Base-by-base conservation (phyloP, 2,888 invertebrate species). In the Bembecia ichneumoniformis region DNA sequence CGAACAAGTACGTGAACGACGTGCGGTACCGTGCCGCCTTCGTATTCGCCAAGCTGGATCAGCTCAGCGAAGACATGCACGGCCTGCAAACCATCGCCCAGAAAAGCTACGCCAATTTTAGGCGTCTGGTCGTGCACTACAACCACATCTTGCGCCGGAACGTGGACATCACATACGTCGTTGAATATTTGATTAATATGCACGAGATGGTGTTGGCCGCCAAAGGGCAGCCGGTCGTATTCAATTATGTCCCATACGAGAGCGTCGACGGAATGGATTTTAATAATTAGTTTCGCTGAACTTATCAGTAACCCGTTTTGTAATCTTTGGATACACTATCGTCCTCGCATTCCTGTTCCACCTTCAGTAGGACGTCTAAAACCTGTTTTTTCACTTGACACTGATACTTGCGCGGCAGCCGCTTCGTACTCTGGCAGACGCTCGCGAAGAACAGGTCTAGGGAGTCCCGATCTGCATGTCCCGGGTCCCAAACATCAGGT, bases 361-460 rank as follows among this genome's bases (percentile, higher is more conserved):
- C 68, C 50, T 70, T 61, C 48, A 84, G 63, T n/a, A 86, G 68
- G 1, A 64, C 68, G 20, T 86, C 83, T 45, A 86, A 64, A 0
- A 83, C 77, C 43, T 75, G 76, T 34, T 74, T 64, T 58, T 86
- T 84, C 15, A 86, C 58, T 28, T 60, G 58, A 52, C 68, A 67
- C 61, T 81, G 83, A 48, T 64, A 59, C 43, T 61, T 67, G 36
- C 63, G 58, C 3, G 84, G 79, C 34, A 87, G 64, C 1, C 83
- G 64, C 57, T 73, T 74, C 35, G 77, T 69, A 62, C 82, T 82
- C 57, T 81, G 81, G 58, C 86, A 86, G 48, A 86, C 79, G 59
- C 82, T 82, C 11, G 86, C 84, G 55, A 87, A 87, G 71, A 84
- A 87, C 58, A 87, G 62, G 36, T 86, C 86, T 20, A 87, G 54